phyloP scores from a whole-genome alignment of 2,113 vertebrate genomes.

The Strix aluco region DNA sequence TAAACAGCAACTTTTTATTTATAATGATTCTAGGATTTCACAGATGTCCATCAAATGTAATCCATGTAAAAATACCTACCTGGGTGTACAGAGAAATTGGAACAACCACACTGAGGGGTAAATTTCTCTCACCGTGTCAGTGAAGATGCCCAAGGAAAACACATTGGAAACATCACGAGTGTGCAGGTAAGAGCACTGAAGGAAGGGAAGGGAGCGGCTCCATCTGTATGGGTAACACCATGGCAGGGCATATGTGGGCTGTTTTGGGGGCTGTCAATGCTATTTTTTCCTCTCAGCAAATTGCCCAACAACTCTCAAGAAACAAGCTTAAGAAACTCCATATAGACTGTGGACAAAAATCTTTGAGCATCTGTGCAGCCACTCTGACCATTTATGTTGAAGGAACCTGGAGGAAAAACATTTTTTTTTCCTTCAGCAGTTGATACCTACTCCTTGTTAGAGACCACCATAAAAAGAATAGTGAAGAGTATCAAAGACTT shows the following conservation, averaged over 20 bases:
- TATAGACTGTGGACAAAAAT: background rate
- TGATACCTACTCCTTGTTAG: background rate
- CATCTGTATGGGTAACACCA: background rate
- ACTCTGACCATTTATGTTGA: background rate
- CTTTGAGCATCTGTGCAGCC: background rate
- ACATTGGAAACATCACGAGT: background rate
- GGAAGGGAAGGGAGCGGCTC: background rate
- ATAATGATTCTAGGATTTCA: background rate
- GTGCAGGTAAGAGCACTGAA: background rate
- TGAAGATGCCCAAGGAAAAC: background rate
- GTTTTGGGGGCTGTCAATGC: slow-evolving; percentile 10
- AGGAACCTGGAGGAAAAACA: background rate
- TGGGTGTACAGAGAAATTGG: background rate
- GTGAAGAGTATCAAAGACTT: background rate
- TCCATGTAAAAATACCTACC: background rate
- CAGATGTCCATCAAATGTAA: background rate
- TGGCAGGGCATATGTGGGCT: background rate
- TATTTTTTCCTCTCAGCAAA: slow-evolving; percentile 22
- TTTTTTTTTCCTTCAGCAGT: background rate
- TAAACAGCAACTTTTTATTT: background rate
- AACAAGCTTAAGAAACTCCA: background rate
- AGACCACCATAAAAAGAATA: background rate
- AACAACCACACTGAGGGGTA: background rate
- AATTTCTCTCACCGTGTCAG: background rate
- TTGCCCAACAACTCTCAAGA: background rate